Percentiles rank a stretch among this genome's conserved stretches.
Evolutionary conservation across 2,888 invertebrate species (phyloP).

Genomic region (Cynaeus angustus): DNA sequence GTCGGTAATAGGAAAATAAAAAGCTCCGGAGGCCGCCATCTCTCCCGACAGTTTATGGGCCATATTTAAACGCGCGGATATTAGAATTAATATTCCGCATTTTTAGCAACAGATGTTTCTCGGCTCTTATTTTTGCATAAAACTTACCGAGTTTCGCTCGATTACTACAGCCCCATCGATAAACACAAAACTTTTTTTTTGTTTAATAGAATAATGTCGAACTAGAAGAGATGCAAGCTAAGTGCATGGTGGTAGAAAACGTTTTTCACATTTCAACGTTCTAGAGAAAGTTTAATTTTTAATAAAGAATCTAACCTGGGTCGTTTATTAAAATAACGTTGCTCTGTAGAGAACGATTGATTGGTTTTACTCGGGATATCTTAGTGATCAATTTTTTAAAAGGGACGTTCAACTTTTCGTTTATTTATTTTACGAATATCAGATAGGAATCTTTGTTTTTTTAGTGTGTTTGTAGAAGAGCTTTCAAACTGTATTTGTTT

Average conservation of each 20-base stretch:
- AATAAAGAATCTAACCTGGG: not conserved
- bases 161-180: conserved; percentile 15
- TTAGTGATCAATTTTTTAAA: conserved; percentile 2
- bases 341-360: not conserved
- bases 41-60: conserved; percentile 62
- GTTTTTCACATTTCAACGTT: conserved; percentile 5
- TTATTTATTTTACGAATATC: conserved; percentile 3
- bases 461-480: not conserved
- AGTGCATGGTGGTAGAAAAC: not conserved
- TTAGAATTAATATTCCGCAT: conserved; percentile 68
- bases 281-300: not conserved
- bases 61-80: conserved; percentile 64
- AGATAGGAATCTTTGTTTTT: conserved; percentile 15
- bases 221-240: not conserved
- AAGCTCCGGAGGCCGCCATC: conserved; percentile 61
- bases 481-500: conserved; percentile 4
- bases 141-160: conserved; percentile 43
- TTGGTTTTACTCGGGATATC: not conserved
- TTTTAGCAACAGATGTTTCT: conserved; percentile 68
- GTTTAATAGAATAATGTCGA: not conserved
- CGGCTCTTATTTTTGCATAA: conserved; percentile 63
- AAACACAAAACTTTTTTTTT: conserved; percentile 34
- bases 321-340: conserved; percentile 15
- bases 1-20: conserved; percentile 69
- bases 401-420: not conserved